phyloP scores from a whole-genome alignment of 2,113 vertebrate species.

The Megaceryle maxima region DNA sequence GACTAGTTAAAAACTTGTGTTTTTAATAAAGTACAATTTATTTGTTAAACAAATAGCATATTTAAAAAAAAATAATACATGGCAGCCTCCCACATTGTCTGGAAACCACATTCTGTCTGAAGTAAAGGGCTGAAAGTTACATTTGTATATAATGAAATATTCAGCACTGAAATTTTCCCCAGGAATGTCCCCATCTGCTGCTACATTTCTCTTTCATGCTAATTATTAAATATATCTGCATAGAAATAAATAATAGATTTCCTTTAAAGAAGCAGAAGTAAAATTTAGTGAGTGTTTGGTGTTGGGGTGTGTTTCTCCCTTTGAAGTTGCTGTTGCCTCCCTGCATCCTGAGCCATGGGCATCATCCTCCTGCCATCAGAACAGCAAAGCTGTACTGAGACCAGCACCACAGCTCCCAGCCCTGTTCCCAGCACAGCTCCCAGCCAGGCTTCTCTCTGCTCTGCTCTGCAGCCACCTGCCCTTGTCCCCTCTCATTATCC shows the following conservation, averaged over 20 bases:
- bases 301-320: not conserved
- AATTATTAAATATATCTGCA: conserved; percentile 52
- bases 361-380: not conserved
- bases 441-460: too few relatives aligned
- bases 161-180: conserved; percentile 38
- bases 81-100: not conserved
- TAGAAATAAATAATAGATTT: conserved; percentile 46
- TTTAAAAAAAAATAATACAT: not conserved
- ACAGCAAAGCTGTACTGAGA: fast-evolving
- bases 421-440: too few relatives aligned
- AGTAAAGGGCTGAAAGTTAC: not conserved
- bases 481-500: not conserved
- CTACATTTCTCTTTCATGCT: conserved; percentile 42
- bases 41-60: conserved; percentile 29
- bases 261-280: conserved; percentile 3
- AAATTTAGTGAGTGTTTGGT: not conserved
- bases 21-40: conserved; percentile 17
- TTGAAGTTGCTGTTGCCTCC: not conserved
- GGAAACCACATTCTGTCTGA: not conserved
- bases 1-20: not conserved
- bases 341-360: not conserved
- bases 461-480: not conserved
- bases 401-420: not conserved
- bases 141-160: conserved; percentile 36
- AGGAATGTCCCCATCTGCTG: conserved; percentile 58